These are phyloP conservation scores for Artemia sinica DNA, from an alignment of 2,888 invertebrate species.

Conservation along the genomic window DNA sequence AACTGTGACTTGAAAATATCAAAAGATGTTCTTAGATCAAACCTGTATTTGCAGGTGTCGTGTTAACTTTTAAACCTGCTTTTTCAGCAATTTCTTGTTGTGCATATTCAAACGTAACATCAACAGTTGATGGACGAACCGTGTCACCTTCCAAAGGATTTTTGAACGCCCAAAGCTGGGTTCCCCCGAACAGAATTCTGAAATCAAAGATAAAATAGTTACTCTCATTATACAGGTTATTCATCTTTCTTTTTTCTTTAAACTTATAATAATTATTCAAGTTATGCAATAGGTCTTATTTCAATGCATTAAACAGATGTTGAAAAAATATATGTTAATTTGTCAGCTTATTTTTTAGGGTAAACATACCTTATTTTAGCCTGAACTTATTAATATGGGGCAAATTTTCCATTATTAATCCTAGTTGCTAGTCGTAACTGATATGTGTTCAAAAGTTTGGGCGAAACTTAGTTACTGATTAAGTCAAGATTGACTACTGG, in stretches of 20 bases:
- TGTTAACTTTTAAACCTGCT: slow-evolving; percentile 29
- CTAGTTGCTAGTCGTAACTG: too few species aligned
- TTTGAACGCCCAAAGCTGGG: slow-evolving; percentile 38
- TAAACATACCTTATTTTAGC: too few species aligned
- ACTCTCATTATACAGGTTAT: too few species aligned
- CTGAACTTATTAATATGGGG: too few species aligned
- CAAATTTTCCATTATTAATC: too few species aligned
- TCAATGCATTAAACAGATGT: too few species aligned
- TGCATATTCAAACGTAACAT: slow-evolving; percentile 37
- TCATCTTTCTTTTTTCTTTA: too few species aligned
- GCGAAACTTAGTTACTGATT: not conserved
- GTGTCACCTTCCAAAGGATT: slow-evolving; percentile 32
- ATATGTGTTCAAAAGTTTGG: not conserved
- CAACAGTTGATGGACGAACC: slow-evolving; percentile 29
- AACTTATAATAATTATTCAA: too few species aligned
- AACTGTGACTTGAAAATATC: not conserved
- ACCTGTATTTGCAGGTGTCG: slow-evolving; percentile 17
- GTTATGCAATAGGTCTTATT: too few species aligned
- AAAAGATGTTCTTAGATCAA: not conserved
- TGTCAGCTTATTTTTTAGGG: too few species aligned
- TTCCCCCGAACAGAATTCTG: slow-evolving; percentile 39
- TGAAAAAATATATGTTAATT: too few species aligned
- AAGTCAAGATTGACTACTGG: not conserved
- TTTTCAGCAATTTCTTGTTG: slow-evolving; percentile 38
- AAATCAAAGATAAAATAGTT: slow-evolving; percentile 11